These are phyloP conservation scores for Eriosoma lanigerum DNA, from an alignment of 1,140 invertebrate species.

Conservation along the genomic window DNA sequence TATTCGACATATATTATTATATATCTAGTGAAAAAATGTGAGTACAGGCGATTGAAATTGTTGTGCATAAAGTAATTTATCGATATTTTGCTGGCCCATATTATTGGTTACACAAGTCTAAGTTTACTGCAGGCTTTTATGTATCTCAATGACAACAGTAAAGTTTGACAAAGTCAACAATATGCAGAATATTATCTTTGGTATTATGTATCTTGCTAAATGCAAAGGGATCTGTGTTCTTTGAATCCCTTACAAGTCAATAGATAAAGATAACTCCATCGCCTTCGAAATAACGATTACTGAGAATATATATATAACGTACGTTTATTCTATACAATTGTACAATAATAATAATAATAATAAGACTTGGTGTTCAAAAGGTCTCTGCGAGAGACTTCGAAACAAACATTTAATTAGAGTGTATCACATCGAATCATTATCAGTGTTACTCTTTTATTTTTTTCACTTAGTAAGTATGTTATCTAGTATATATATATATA, in stretches of 20 bases:
- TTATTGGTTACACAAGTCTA: too few relatives aligned
- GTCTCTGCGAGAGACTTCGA: background rate
- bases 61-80: too few relatives aligned
- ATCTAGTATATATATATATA: too few relatives aligned
- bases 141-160: background rate
- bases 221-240: background rate
- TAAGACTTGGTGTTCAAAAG: background rate
- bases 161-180: constrained; percentile 19
- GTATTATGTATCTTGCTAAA: background rate
- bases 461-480: too few relatives aligned
- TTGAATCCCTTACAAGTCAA: constrained; percentile 25
- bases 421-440: constrained; percentile 1
- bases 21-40: too few relatives aligned
- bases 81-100: background rate
- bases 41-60: too few relatives aligned
- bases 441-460: background rate
- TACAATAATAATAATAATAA: constrained; percentile 14
- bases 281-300: constrained; percentile 19
- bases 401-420: constrained; percentile 24
- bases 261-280: constrained; percentile 33
- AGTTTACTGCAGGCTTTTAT: background rate
- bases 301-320: background rate
- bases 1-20: too few relatives aligned
- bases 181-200: too few relatives aligned
- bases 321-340: too few relatives aligned